Evolutionary conservation across 2,888 invertebrate species (phyloP), one percentile per base, ranked within the genome.

Genomic region (Hypercompe scribonia): DNA sequence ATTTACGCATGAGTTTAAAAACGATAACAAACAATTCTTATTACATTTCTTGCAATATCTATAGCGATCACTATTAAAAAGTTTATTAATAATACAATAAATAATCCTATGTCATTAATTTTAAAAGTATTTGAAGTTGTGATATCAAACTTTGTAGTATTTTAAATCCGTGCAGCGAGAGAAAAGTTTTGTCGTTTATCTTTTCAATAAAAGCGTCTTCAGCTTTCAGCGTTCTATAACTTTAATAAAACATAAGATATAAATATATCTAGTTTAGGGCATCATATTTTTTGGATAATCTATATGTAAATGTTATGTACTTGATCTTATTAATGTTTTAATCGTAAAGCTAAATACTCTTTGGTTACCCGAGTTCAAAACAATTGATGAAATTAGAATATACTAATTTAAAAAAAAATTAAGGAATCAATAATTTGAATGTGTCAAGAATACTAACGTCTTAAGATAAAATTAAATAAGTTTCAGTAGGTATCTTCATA

Each of bases 41-140:
- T 54, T 3, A 54, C 13, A 11, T 11, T n/a, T n/a, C 7, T 10
- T 8, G 28, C 24, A 13, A 54, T 28, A 54, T 54, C n/a, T n/a
- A n/a, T 24, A n/a, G n/a, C n/a, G 28, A 64, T 64, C 3, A 21
- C 24, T 5, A 2, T 24, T 24, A 21, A 18, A 34, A 21, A 64
- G 24, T 64, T 34, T 2, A 39, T 36, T 39, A 39, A 18, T n/a
- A 39, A 65, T n/a, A 39, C 28, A 28, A 18, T n/a, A 36, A 68
- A 74, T 54, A 42, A 81, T 76, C 70, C 76, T 81, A 76, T 81
- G 83, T 76, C 42, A 83, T 81, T 83, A 78, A 81, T 76, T 78
- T 78, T 46, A 78, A 70, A 81, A 83, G 82, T 72, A 71, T 73
- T 76, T 69, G 46, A 80, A 75, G 66, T 74, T 65, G 68, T 61